Evolutionary conservation across 2,113 vertebrate species (phyloP), one percentile per base, ranked within the genome.

Genomic region (Leucopsar rothschildi): DNA sequence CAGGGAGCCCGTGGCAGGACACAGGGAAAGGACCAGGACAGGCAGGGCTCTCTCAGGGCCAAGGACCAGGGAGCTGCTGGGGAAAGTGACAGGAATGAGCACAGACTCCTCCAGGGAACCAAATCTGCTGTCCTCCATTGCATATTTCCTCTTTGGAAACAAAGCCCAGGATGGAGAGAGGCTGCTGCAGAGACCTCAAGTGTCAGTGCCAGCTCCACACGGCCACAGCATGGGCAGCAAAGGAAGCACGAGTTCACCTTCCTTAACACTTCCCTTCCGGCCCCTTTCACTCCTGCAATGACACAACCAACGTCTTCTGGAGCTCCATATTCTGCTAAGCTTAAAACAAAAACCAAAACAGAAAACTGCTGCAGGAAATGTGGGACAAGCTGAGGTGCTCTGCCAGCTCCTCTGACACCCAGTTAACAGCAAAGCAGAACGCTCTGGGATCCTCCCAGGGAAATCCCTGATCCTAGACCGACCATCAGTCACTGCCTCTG

Each of bases 141-240:
- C 13, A 14, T 19, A 50, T 50, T 5, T 50, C 33, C 27, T 64
- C 52, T 29, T 86, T 50, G 70, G 61, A 68, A 69, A 65, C 57
- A 42, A 87, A 17, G 72, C 16, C 77, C 82, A 79, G 85, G 55
- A 6, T 12, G 25, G 91, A 95, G 95, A 96, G 91, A 37, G 85
- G 96, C 95, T 97, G 96, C 95, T 97, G 95, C 96, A 96, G 94
- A 96, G 87, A 33, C 12, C 17, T n/a, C 65, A 52, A 35, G 6
- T 12, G n/a, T 45, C 88, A 57, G 45, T 6, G 3, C 17, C 59
- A 29, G 37, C 40, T 44, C n/a, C 0, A 1, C 10, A 2, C 12
- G 39, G 75, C 65, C 69, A 69, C 72, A 22, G 23, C 0, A 1
- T 0, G 57, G 63, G 19, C 69, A 77, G 52, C 64, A 61, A 24